Conservation (phyloP, 2,888 invertebrate species). For the Acrocyrtus sp. region DNA sequence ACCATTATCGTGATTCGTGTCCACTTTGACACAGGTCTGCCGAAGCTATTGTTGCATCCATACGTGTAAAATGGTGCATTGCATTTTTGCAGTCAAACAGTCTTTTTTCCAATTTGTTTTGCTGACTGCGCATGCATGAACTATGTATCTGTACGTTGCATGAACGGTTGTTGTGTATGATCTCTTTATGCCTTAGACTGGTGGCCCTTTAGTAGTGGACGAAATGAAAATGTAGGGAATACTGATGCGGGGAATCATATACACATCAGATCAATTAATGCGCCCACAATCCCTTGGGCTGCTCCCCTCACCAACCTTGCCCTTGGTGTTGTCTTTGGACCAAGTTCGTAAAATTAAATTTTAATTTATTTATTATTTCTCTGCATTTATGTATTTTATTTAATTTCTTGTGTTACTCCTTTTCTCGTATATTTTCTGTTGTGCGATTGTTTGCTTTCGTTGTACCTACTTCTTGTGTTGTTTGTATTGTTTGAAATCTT, state of each 20-base stretch:
- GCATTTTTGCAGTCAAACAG: background rate
- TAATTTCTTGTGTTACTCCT: slow-evolving; percentile 14
- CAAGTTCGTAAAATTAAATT: slow-evolving; percentile 63
- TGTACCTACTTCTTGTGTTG: background rate
- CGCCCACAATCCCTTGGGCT: slow-evolving; percentile 62
- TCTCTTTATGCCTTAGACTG: slow-evolving; percentile 62
- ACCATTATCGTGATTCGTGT: too few relatives aligned
- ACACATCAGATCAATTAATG: slow-evolving; percentile 55
- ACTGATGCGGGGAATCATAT: slow-evolving; percentile 58
- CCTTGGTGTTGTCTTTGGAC: slow-evolving; percentile 63
- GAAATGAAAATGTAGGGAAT: slow-evolving; percentile 62
- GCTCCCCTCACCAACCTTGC: slow-evolving; percentile 63
- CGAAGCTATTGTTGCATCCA: too few relatives aligned
- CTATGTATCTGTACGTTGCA: slow-evolving; percentile 54
- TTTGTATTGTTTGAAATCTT: too few relatives aligned
- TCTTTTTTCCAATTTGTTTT: slow-evolving; percentile 8
- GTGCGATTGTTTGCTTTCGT: slow-evolving; percentile 1
- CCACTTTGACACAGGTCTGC: too few relatives aligned
- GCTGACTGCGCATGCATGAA: slow-evolving; percentile 17
- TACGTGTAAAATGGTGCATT: too few relatives aligned
- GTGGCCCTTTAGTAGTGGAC: slow-evolving; percentile 64
- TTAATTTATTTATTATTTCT: slow-evolving; percentile 44
- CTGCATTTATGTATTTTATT: slow-evolving; percentile 25
- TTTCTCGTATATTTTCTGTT: background rate
- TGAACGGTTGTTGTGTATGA: slow-evolving; percentile 59